These are phyloP conservation scores for Coremacera marginata DNA, from an alignment of 2,888 invertebrate genomes.

Conservation along the genomic window DNA sequence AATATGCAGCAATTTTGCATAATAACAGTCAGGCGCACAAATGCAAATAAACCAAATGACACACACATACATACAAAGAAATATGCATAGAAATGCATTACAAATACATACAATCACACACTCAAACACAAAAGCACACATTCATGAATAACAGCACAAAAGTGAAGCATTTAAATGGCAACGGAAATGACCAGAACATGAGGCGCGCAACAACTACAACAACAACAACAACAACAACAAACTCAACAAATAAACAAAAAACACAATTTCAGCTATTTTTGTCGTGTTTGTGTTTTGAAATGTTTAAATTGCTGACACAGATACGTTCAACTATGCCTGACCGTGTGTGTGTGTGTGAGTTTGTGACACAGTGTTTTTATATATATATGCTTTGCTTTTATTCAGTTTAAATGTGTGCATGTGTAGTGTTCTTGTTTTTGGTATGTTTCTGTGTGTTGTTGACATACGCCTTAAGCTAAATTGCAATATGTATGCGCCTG, in stretches of 20 bases:
- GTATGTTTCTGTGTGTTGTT: not conserved
- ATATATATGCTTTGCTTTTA: not conserved
- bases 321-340: not conserved
- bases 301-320: slow-evolving; percentile 22
- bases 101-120: not conserved
- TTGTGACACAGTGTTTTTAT: not conserved
- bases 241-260: slow-evolving; percentile 3
- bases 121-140: not conserved
- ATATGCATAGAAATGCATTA: too few species aligned
- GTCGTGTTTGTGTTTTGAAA: slow-evolving; percentile 7
- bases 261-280: not conserved
- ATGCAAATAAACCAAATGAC: not conserved
- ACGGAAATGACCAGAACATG: not conserved
- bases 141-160: not conserved
- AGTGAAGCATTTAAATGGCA: not conserved
- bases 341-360: not conserved
- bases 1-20: slow-evolving; percentile 27
- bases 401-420: not conserved
- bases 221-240: slow-evolving; percentile 1
- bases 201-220: not conserved
- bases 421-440: not conserved
- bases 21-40: not conserved
- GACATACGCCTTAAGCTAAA: slow-evolving; percentile 15
- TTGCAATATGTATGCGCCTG: not conserved
- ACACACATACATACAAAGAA: not conserved